Evolutionary conservation across 2,113 vertebrate genomes (phyloP), one percentile per base, ranked within the genome.

Genomic region (Dipodomys ordii): DNA sequence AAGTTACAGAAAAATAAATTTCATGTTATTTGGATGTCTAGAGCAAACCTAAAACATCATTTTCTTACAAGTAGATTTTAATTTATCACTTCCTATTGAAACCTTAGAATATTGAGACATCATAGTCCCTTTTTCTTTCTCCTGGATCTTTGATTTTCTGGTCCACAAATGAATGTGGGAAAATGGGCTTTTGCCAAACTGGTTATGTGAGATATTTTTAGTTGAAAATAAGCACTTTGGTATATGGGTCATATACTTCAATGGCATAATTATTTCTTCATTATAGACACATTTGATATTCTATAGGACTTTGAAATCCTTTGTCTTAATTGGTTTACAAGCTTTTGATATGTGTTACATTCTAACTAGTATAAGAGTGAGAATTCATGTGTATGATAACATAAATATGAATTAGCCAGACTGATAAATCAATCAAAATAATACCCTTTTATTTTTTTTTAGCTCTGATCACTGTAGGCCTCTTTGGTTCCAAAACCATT

Each of bases 1-100:
- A 67, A 91, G 35, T 92, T 91, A 64, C 35, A 68, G 80, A 74
- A 79, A 78, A 83, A 62, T 83, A 73, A 71, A 65, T 88, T 18
- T 69, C 35, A 6, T 83, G 49, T 93, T 88, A 73, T 82, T 65
- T 90, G 64, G 44, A 67, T 73, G 22, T 11, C 53, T 35, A 83
- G 30, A 30, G 77, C 46, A 85, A 44, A 85, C 89, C 53, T 78
- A 77, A 87, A 62, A 22, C 16, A 13, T 22, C 35, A 64, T 93
- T 79, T 87, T 74, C 82, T 76, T 93, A 44, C 60, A 49, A 74
- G 65, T 46, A 44, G 44, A 68, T 39, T 35, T 46, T 88, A 74
- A 73, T 62, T 85, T 28, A 53, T 44, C 32, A 64, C 28, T 85
- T 76, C 65, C 67, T 80, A 12, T 77, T n/a, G 39, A 72, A 76